Evolutionary conservation across 2,113 vertebrate genomes (phyloP), one percentile per base, ranked within the genome.

Genomic region (Suricata suricatta): DNA sequence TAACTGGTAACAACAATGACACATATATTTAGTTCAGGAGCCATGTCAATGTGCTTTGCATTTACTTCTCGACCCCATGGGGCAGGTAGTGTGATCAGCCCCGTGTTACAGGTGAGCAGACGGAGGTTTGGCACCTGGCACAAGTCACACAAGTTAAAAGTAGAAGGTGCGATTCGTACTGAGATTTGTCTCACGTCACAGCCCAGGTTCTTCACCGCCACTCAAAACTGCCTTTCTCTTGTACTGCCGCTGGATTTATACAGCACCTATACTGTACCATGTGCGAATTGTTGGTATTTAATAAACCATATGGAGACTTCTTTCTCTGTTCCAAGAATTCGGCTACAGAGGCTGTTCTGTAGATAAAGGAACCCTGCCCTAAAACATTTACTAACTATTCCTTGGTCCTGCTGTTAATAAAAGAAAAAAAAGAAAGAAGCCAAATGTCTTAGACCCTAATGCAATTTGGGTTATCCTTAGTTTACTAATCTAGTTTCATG

Each of bases 301-400:
- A 82, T 88, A 96, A 90, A 25, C 44, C 80, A 71, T 57, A 77
- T 66, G 95, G 93, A 79, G 81, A 77, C 21, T 97, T 95, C 33
- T 50, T 60, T 57, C 29, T 81, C 71, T 84, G 7, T 93, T 91
- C 60, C 60, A 96, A 81, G 52, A 90, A 66, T 88, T 89, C 72
- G 79, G 38, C 57, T 79, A 6, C 35, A 80, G 63, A 81, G 31
- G 71, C 76, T 81, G 11, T 38, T 85, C 81, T 72, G 47, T 82
- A 90, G n/a, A 52, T 95, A 72, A 57, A 81, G 63, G 63, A 47
- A 82, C 54, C 60, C 44, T 17, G 66, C 93, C 11, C 84, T 60
- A 52, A 50, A 88, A 74, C 89, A 41, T 80, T 86, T 96, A 91
- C 74, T 80, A 79, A 57, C 33, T 47, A 29, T 38, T 79, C 21